Conservation (phyloP, 2,113 vertebrate genomes). For the Sinocyclocheilus anophthalmus region DNA sequence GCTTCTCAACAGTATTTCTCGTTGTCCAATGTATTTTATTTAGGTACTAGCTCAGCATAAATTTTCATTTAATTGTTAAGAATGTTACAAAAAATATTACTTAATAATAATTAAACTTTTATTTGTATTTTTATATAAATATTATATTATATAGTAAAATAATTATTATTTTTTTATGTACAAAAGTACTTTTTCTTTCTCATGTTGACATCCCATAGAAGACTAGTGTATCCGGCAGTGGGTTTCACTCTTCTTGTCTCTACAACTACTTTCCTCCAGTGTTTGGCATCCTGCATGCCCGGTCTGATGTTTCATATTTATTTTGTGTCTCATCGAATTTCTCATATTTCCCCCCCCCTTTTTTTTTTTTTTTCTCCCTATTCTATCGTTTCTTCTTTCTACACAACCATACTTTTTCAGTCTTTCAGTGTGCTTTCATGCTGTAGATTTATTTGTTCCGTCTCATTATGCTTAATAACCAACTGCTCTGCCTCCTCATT, state of each 20-base stretch:
- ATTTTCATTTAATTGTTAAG: not conserved
- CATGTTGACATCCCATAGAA: conserved; percentile 68
- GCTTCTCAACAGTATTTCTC: not conserved
- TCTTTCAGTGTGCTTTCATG: not conserved
- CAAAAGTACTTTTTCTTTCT: not conserved
- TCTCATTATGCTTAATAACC: conserved; percentile 11
- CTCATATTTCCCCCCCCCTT: not conserved
- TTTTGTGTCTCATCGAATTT: not conserved
- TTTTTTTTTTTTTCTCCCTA: too few species aligned
- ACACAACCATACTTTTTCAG: not conserved
- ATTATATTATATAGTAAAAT: not conserved
- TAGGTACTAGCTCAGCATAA: not conserved
- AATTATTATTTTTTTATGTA: not conserved
- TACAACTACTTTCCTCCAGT: conserved; percentile 94
- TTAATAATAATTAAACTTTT: not conserved
- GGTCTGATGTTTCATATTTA: conserved; percentile 73
- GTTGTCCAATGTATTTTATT: not conserved
- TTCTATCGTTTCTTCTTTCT: not conserved
- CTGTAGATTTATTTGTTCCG: not conserved
- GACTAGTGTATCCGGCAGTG: conserved; percentile 92
- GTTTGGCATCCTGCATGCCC: conserved; percentile 96
- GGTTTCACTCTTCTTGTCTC: conserved; percentile 94
- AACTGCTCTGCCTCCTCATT: not conserved
- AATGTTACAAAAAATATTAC: not conserved
- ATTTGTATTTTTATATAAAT: not conserved